Evolutionary conservation across 1,140 invertebrate genomes (phyloP), one percentile per base, ranked within the genome.

Genomic region (Aradophagus sp.): DNA sequence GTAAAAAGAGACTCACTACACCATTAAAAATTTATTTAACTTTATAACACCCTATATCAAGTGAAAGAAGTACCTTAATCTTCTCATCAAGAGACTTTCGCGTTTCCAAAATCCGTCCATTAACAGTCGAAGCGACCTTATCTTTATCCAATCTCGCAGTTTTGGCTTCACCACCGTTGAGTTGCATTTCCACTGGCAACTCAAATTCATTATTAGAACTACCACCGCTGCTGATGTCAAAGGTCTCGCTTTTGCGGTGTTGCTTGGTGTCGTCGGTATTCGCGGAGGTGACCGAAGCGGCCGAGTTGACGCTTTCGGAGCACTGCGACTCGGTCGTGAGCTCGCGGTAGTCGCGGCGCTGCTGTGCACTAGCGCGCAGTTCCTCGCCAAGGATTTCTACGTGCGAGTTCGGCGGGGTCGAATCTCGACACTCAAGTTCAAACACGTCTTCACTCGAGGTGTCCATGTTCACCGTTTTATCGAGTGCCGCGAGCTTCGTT

Each of bases 341-440:
- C 20, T 82, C 81, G 6, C 75, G 74, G 14, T 78, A 77, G 3
- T 83, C 76, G 4, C 75, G 72, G 26, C 58, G 65, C 7, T 77
- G 48, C 8, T 77, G 73, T 0, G 38, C 76, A 1, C 59, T 66
- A 0, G 68, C 58, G 11, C 74, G 47, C 19, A 80, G 20, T 4
- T 81, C 78, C 3, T 79, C 76, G 19, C 76, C 77, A 0, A 80
- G 36, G 0, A 82, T 75, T 41, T 85, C 83, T 1, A 85, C 77
- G 11, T 86, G 83, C 14, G 84, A 85, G 48, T 86, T 86, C 0
- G 84, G 84, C 0, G 84, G 84, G 0, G 84, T 86, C n/a, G n/a
- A n/a, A 4, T 85, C 82, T 3, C 76, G 74, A 13, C 65, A 39
- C 11, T 85, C 82, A 15, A 79, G 83, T 7, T 84, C 82, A 2